Percentiles rank a stretch among this genome's conserved stretches.
These are phyloP conservation scores for Drosophila anceps DNA, from an alignment of 2,888 invertebrate genomes.

Conservation along the genomic window DNA sequence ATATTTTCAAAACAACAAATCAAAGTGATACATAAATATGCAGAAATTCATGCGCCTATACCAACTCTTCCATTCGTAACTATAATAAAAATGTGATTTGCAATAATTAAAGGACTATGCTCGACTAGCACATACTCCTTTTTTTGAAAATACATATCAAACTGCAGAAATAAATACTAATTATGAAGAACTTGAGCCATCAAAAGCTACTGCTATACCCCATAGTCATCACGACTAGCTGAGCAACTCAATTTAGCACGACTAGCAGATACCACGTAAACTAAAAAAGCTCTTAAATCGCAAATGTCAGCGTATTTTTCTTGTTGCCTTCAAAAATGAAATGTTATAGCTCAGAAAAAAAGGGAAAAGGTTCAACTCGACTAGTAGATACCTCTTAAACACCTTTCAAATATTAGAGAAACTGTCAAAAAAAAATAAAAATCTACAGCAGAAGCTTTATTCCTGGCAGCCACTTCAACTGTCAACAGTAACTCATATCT, in stretches of 20 bases:
- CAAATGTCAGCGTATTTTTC: too few relatives aligned
- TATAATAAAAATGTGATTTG: not conserved
- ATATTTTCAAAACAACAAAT: not conserved
- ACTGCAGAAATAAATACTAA: too few relatives aligned
- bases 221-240: not conserved
- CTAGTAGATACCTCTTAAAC: not conserved
- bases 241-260: not conserved
- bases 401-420: not conserved
- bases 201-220: too few relatives aligned
- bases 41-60: not conserved
- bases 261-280: slow-evolving; percentile 10
- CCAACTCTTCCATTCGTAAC: not conserved
- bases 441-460: not conserved
- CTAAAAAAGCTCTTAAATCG: not conserved
- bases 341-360: not conserved
- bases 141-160: not conserved
- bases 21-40: not conserved
- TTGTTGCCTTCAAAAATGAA: too few relatives aligned
- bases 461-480: not conserved
- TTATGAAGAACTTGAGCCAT: too few relatives aligned
- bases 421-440: not conserved
- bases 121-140: not conserved
- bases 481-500: not conserved
- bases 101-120: not conserved
- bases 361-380: not conserved